phyloP scores from a whole-genome alignment of 2,113 vertebrate species.

The Pseudois nayaur region DNA sequence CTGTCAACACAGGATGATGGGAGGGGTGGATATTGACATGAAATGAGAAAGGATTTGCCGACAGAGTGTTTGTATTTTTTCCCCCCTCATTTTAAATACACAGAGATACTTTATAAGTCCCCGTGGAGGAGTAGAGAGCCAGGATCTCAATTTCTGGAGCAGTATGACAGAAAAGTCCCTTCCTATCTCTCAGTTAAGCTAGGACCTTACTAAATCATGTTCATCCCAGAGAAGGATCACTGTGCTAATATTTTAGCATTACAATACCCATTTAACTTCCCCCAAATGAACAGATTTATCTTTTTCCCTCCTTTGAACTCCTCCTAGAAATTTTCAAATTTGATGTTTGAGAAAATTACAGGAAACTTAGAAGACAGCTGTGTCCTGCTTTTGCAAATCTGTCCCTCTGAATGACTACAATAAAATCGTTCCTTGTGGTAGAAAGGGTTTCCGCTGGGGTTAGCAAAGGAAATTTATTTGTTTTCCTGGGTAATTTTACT shows the following conservation, averaged over 20 bases:
- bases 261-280: background rate
- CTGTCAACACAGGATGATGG: conserved; percentile 29
- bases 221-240: background rate
- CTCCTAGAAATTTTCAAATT: conserved; percentile 28
- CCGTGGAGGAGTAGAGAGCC: background rate
- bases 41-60: background rate
- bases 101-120: background rate
- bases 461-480: background rate
- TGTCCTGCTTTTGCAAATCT: background rate
- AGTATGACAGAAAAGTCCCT: background rate
- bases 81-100: conserved; percentile 24
- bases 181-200: background rate
- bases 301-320: conserved; percentile 3
- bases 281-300: background rate
- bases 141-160: background rate
- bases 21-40: conserved; percentile 32
- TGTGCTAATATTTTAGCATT: background rate
- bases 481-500: conserved; percentile 35
- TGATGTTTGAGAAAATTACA: background rate
- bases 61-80: background rate
- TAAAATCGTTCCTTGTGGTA: background rate
- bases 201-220: background rate
- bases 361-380: background rate
- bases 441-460: background rate
- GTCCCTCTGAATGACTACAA: background rate